Base-by-base conservation (phyloP, 1,140 invertebrate genomes). In the Wasmannia auropunctata region DNA sequence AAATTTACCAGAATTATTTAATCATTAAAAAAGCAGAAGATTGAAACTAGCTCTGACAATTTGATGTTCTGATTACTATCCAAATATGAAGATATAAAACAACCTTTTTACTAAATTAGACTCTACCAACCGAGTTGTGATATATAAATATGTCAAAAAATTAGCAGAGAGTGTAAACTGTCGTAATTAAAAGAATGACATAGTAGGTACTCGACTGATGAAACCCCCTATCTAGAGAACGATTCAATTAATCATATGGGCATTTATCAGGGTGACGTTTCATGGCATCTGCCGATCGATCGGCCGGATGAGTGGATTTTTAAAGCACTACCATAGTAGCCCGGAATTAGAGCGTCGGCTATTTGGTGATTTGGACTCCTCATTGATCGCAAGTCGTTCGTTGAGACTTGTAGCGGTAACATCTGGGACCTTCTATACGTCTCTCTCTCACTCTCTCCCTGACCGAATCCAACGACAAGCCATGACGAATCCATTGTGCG, bases 401-500 rank as follows among this genome's bases (percentile, higher is more conserved):
- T 85, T 16, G 56, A 76, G 28, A 85, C 58, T 83, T 58, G 37
- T 86, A 43, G 16, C 67, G 58, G 54, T 60, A 80, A 77, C 56
- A 43, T 77, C 51, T 58, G 74, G 28, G 69, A 62, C 25, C 19
- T 86, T 83, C 67, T 43, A 65, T 31, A 54, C 60, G 49, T 72
- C 10, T 75, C 25, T 67, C 62, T 54, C 43, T 67, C 43, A 34
- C 67, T 60, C 58, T 83, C 74, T 77, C 77, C 80, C 76, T 83
- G 70, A 77, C 84, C 85, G 75, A 63, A 90, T 91, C 88, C 87
- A 90, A 90, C 67, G 85, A 90, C 76, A 87, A 76, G 89, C 85
- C 62, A 80, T 83, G 56, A 87, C 87, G 87, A 91, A 92, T 92
- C 87, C 88, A 87, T 90, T 89, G 90, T 92, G 91, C 91, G 91